Conservation (phyloP, 2,888 invertebrate genomes). For the Drosophila infuscata region DNA sequence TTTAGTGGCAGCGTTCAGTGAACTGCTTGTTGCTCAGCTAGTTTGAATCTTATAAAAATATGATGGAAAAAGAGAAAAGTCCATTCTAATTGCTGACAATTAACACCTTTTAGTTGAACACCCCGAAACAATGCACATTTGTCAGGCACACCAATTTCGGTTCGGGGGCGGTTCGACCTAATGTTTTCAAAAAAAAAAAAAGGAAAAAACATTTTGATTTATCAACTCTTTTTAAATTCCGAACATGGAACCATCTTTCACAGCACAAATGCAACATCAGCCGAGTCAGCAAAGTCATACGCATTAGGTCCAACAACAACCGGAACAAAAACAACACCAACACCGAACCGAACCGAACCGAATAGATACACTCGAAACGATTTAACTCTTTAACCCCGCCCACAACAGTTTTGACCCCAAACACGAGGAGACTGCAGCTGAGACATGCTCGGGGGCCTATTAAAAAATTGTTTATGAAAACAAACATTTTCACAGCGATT, state of each 20-base stretch:
- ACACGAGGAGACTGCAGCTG: conserved; percentile 15
- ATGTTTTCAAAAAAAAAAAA: conserved; percentile 42
- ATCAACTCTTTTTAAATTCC: conserved; percentile 80
- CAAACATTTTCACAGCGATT: conserved; percentile 82
- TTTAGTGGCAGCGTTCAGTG: conserved; percentile 17
- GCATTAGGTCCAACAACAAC: conserved; percentile 62
- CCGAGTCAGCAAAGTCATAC: conserved; percentile 68
- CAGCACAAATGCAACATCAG: conserved; percentile 44
- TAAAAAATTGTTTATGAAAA: conserved; percentile 84
- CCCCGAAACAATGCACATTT: conserved; percentile 54
- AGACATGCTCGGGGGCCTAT: conserved; percentile 67
- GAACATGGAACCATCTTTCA: conserved; percentile 70
- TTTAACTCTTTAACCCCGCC: conserved; percentile 81
- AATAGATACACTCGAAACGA: conserved; percentile 70
- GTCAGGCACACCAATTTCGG: conserved; percentile 52
- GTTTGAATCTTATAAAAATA: conserved; percentile 36
- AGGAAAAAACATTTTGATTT: conserved; percentile 74
- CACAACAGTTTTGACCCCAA: conserved; percentile 57
- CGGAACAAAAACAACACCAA: background rate
- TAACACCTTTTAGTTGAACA: conserved; percentile 63
- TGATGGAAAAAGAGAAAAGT: conserved; percentile 31
- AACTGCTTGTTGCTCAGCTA: background rate
- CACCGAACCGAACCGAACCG: conserved; percentile 2
- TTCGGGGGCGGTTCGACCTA: conserved; percentile 42
- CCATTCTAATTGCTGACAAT: conserved; percentile 61